Percentiles rank a stretch among this genome's conserved stretches.
phyloP scores from a whole-genome alignment of 2,888 invertebrate species.

The Cremastinae sp. region DNA sequence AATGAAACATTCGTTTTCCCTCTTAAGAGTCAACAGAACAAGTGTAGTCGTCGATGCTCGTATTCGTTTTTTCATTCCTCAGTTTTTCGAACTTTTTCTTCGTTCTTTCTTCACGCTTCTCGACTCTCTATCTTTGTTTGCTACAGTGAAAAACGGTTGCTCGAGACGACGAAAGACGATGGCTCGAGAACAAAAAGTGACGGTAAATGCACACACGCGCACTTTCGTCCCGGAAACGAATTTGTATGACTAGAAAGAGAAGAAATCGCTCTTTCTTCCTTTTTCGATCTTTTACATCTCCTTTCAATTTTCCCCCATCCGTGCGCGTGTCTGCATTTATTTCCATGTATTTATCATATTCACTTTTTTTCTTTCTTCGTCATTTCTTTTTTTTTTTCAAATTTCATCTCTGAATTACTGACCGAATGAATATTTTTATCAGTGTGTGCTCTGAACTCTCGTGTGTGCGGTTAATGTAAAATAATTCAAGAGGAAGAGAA shows the following conservation, averaged over 20 bases:
- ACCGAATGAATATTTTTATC: conserved; percentile 40
- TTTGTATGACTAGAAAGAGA: conserved; percentile 71
- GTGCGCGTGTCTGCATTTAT: conserved; percentile 56
- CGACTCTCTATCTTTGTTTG: conserved; percentile 9
- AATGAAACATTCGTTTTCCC: conserved; percentile 48
- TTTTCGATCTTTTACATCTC: conserved; percentile 43
- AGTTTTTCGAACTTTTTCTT: background rate
- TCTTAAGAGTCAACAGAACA: conserved; percentile 54
- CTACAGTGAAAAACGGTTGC: conserved; percentile 40
- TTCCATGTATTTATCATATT: conserved; percentile 11
- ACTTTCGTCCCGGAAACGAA: conserved; percentile 65
- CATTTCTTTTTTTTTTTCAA: conserved; percentile 15
- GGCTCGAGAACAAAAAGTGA: conserved; percentile 65
- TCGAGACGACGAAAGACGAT: conserved; percentile 63
- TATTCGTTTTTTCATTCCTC: background rate
- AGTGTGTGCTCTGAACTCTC: conserved; percentile 63
- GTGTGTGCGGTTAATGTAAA: conserved; percentile 60
- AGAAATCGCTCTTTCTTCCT: conserved; percentile 66
- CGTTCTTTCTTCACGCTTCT: background rate
- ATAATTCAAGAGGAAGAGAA: conserved; percentile 5
- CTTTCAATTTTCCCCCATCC: conserved; percentile 58
- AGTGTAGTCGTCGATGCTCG: conserved; percentile 52
- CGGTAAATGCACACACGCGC: conserved; percentile 49
- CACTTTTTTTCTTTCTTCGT: too few species aligned
- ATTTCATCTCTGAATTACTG: background rate